Evolutionary conservation across 2,797 vertebrate genomes (phyloP).

Genomic region (Pseudopleuronectes americanus): DNA sequence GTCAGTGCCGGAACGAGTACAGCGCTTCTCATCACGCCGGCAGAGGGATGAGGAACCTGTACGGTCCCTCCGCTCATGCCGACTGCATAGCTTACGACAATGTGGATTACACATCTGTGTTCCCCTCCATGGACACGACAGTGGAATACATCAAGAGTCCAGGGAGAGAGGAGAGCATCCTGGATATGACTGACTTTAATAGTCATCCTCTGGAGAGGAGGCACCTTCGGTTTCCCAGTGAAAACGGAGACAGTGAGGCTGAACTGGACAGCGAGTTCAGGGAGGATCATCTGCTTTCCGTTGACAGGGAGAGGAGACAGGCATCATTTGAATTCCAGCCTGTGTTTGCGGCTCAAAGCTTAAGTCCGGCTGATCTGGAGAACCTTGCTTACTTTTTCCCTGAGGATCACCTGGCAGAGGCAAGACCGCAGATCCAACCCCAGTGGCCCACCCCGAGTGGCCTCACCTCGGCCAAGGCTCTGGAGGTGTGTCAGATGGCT

Average conservation of each 20-base stretch:
- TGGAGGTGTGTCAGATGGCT: constrained; percentile 72
- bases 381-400: constrained; percentile 85
- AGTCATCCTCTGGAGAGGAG: constrained; percentile 44
- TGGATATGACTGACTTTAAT: constrained; percentile 53
- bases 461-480: constrained; percentile 76
- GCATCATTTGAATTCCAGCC: constrained; percentile 64
- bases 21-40: constrained; percentile 29
- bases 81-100: constrained; percentile 74
- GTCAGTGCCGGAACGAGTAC: constrained; percentile 74
- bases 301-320: constrained; percentile 62
- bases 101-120: constrained; percentile 83
- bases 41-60: constrained; percentile 45
- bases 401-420: constrained; percentile 80
- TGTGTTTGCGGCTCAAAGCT: constrained; percentile 61
- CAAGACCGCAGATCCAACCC: constrained; percentile 57
- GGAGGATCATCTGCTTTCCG: constrained; percentile 55
- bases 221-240: constrained; percentile 1
- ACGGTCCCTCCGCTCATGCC: constrained; percentile 47
- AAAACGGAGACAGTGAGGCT: not conserved
- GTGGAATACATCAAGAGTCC: constrained; percentile 77
- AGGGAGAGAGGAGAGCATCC: constrained; percentile 53
- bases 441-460: constrained; percentile 82
- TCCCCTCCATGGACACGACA: constrained; percentile 83
- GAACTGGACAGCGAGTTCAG: constrained; percentile 43
- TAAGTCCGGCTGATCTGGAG: constrained; percentile 74